phyloP scores from a whole-genome alignment of 1,140 invertebrate genomes.

The Temnothorax longispinosus region DNA sequence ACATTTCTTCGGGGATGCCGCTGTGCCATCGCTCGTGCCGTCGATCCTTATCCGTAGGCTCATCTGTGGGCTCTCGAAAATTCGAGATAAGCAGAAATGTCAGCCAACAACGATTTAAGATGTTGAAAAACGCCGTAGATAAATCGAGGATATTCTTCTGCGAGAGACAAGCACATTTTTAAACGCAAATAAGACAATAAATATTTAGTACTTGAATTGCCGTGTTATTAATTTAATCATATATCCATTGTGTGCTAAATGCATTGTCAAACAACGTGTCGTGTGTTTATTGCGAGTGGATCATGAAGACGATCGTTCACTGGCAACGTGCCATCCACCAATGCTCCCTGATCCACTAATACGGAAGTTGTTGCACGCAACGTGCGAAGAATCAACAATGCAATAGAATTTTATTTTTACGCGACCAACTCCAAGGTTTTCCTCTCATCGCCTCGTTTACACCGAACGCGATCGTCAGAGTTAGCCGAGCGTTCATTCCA shows the following conservation, averaged over 20 bases:
- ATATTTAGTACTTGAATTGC: not conserved
- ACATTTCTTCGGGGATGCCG: conserved; percentile 71
- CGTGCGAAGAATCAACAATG: conserved; percentile 43
- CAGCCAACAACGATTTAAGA: conserved; percentile 1
- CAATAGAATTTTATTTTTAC: conserved; percentile 51
- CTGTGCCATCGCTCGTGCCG: not conserved
- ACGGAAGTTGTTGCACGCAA: conserved; percentile 46
- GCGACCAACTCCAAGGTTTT: conserved; percentile 10
- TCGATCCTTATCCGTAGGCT: conserved; percentile 30
- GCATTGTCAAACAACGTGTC: conserved; percentile 16
- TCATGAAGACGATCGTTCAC: not conserved
- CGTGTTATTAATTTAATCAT: not conserved
- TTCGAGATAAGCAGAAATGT: conserved; percentile 35
- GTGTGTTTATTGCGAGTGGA: not conserved
- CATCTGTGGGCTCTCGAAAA: conserved; percentile 17
- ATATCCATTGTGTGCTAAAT: not conserved
- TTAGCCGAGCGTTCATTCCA: conserved; percentile 25
- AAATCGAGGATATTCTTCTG: not conserved
- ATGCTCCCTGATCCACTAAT: not conserved
- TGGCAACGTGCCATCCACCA: conserved; percentile 37
- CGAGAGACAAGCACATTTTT: not conserved
- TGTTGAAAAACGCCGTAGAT: not conserved
- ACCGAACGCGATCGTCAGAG: conserved; percentile 15
- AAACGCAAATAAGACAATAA: not conserved
- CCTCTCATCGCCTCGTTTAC: not conserved